Evolutionary conservation across 2,888 invertebrate genomes (phyloP).

Genomic region (Lutraria lutraria): DNA sequence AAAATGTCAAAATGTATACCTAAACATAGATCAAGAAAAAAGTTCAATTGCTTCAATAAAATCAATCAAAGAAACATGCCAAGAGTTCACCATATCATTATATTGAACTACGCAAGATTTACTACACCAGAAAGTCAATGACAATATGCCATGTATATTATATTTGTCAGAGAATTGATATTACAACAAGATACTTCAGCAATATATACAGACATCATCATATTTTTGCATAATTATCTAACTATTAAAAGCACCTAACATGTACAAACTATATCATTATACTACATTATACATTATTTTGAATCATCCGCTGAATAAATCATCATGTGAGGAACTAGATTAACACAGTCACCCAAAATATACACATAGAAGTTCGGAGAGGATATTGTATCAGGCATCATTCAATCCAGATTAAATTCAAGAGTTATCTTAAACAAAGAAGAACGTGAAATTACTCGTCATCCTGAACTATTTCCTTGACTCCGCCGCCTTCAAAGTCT

Average conservation of each 20-base stretch:
- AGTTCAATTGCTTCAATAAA: neutral
- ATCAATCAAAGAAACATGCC: too few relatives aligned
- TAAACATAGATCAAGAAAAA: neutral
- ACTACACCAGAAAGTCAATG: neutral
- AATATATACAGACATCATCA: constrained; percentile 28
- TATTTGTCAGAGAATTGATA: neutral
- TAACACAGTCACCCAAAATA: constrained; percentile 31
- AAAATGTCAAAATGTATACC: neutral
- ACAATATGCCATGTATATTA: constrained; percentile 35
- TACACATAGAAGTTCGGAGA: constrained; percentile 23
- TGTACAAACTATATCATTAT: neutral
- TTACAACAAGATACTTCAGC: neutral
- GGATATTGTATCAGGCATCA: neutral
- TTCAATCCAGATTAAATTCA: neutral
- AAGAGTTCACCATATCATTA: neutral
- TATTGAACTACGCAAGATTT: neutral
- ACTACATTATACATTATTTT: neutral
- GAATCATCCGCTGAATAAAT: neutral
- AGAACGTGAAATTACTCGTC: neutral
- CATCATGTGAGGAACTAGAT: neutral
- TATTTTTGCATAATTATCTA: constrained; percentile 20
- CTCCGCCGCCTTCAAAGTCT: constrained; percentile 69
- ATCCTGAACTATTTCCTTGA: constrained; percentile 41
- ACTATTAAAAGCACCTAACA: constrained; percentile 4
- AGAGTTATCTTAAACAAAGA: neutral